Evolutionary conservation across 2,888 invertebrate genomes (phyloP).

Genomic region (Eustalomyia histrio): DNA sequence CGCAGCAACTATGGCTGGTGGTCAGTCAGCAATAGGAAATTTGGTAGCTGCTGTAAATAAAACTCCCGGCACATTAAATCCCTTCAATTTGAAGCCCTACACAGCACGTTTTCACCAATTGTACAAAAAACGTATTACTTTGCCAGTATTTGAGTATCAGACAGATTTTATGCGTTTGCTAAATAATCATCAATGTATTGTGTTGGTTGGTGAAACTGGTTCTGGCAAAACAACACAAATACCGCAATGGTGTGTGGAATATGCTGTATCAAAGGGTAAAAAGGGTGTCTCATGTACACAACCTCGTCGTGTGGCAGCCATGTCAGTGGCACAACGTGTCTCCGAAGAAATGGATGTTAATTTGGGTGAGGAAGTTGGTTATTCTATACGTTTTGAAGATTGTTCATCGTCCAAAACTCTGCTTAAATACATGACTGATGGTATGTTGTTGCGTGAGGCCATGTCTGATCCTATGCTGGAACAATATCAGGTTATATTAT

Average conservation of each 20-base stretch:
- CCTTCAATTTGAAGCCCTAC: slow-evolving; percentile 90
- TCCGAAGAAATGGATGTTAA: slow-evolving; percentile 99
- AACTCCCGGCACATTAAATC: slow-evolving; percentile 83
- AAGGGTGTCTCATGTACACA: slow-evolving; percentile 97
- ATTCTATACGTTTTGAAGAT: slow-evolving; percentile 99
- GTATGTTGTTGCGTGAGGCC: slow-evolving; percentile 99
- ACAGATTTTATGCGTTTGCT: slow-evolving; percentile 96
- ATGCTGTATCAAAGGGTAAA: slow-evolving; percentile 83
- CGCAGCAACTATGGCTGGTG: slow-evolving; percentile 19
- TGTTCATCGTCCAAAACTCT: slow-evolving; percentile 96
- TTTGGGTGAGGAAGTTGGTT: slow-evolving; percentile 94
- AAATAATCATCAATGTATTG: slow-evolving; percentile 95
- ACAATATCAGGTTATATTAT: slow-evolving; percentile 90
- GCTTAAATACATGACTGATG: slow-evolving; percentile 99
- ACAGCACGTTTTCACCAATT: slow-evolving; percentile 94
- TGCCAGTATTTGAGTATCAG: slow-evolving; percentile 99
- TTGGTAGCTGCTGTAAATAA: slow-evolving; percentile 73
- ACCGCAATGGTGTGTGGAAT: slow-evolving; percentile 96
- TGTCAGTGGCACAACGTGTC: slow-evolving; percentile 99
- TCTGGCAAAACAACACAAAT: slow-evolving; percentile 99
- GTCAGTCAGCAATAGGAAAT: slow-evolving; percentile 64
- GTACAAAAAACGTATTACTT: slow-evolving; percentile 90
- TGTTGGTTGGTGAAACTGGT: slow-evolving; percentile 99
- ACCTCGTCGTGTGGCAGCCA: slow-evolving; percentile 98
- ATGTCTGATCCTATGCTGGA: slow-evolving; percentile 99